Conservation (phyloP, 2,888 invertebrate species). For the Atrina japonica region DNA sequence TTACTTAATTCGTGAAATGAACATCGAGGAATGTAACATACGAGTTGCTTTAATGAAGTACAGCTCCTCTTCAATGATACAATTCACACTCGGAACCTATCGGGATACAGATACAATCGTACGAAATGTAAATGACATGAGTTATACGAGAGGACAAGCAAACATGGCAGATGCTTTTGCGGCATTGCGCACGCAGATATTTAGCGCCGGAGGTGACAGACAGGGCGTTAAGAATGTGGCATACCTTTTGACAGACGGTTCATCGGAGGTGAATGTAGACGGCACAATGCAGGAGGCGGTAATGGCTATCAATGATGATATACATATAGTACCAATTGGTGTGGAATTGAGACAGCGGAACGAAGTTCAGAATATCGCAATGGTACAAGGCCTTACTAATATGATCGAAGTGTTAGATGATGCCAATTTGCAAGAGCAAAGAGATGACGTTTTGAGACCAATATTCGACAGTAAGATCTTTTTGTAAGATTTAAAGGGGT, state of each 20-base stretch:
- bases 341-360: conserved; percentile 64
- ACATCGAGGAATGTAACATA: conserved; percentile 69
- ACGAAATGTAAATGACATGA: conserved; percentile 59
- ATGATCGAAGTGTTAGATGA: conserved; percentile 60
- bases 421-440: conserved; percentile 40
- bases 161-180: conserved; percentile 75
- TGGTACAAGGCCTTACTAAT: conserved; percentile 59
- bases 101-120: conserved; percentile 64
- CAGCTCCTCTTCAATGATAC: conserved; percentile 74
- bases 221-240: conserved; percentile 69
- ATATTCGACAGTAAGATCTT: conserved; percentile 50
- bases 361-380: conserved; percentile 70
- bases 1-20: conserved; percentile 69
- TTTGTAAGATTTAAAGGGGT: no score
- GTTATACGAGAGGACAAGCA: conserved; percentile 71
- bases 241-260: conserved; percentile 75
- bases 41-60: conserved; percentile 75
- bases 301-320: conserved; percentile 69
- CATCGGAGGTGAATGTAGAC: conserved; percentile 69
- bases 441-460: conserved; percentile 53
- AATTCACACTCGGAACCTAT: conserved; percentile 66
- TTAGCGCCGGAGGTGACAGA: conserved; percentile 71
- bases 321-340: conserved; percentile 73
- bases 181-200: conserved; percentile 64
- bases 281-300: conserved; percentile 72